phyloP scores from a whole-genome alignment of 1,140 invertebrate genomes.

The Cydia fagiglandana region DNA sequence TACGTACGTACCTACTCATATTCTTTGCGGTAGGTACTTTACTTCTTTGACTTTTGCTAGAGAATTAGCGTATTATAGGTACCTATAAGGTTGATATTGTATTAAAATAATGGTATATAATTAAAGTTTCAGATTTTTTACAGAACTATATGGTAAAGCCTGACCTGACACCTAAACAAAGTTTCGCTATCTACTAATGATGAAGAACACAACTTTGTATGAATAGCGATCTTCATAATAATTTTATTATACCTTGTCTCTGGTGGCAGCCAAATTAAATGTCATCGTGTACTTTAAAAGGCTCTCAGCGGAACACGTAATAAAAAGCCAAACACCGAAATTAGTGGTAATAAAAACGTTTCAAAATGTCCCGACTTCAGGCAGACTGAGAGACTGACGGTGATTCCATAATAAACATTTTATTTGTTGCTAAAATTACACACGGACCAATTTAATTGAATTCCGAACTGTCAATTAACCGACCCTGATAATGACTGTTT shows the following conservation, averaged over 20 bases:
- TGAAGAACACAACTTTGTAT: too few species aligned
- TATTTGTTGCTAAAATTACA: constrained; percentile 23
- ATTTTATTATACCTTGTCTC: neutral
- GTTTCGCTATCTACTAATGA: too few species aligned
- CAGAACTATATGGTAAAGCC: too few species aligned
- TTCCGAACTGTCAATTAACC: constrained; percentile 14
- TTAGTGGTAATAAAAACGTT: constrained; percentile 28
- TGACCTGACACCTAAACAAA: too few species aligned
- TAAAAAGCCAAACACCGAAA: constrained; percentile 28
- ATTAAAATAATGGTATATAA: too few species aligned
- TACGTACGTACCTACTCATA: too few species aligned
- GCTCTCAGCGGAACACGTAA: constrained; percentile 27
- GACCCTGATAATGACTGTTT: constrained; percentile 3
- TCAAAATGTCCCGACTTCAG: constrained; percentile 23
- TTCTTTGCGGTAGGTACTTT: too few species aligned
- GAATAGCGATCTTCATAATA: neutral
- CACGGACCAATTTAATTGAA: constrained; percentile 6
- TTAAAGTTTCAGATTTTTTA: too few species aligned
- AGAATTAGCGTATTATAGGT: too few species aligned
- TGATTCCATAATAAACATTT: constrained; percentile 11
- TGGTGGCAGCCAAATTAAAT: constrained; percentile 19
- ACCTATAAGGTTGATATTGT: too few species aligned
- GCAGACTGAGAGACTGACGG: neutral
- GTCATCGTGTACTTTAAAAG: constrained; percentile 19
- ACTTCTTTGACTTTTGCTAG: too few species aligned